Base-by-base conservation (phyloP, 2,797 vertebrate genomes). In the Hippopotamyrus pictus region DNA sequence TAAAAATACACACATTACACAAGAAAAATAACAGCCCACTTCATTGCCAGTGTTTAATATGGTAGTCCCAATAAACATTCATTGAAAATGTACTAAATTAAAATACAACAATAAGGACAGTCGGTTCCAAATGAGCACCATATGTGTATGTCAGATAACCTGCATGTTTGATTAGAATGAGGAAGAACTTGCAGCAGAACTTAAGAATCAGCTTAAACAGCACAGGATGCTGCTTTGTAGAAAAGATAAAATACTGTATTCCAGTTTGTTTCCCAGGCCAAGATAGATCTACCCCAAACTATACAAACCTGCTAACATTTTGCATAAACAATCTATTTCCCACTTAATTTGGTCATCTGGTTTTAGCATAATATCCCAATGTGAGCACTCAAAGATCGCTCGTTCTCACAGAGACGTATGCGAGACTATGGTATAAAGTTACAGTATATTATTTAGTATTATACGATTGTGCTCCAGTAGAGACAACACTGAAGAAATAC, bases 111-210 rank as follows among this genome's bases (percentile, higher is more conserved):
- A 86, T 92, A 91, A 89, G 92, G 92, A 93, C 44, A 65, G 44
- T 65, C 12, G n/a, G 9, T 57, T 89, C 53, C 25, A 89, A 91
- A 88, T 90, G 82, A 93, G 92, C 91, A 93, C 91, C 93, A 93
- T 89, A 87, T 90, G 88, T 84, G 11, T 82, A 46, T 82, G 87
- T 90, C 87, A 88, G 90, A 90, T 89, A 88, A 82, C 85, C 92
- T 91, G 90, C 33, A 86, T 91, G 90, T 92, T 91, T 69, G 88
- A 92, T 90, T 92, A 92, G 92, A 91, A 91, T 90, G 89, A 92
- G 91, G 91, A 91, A 50, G 90, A 90, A n/a, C n/a, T 91, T 90
- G 91, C 1, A 12, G 89, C 88, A 91, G 89, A 93, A 93, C 85
- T 89, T 88, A 8, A 59, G 51, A 9, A 22, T 87, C 11, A 89